Conservation (phyloP, 2,888 invertebrate genomes). For the Ditula angustiorana region DNA sequence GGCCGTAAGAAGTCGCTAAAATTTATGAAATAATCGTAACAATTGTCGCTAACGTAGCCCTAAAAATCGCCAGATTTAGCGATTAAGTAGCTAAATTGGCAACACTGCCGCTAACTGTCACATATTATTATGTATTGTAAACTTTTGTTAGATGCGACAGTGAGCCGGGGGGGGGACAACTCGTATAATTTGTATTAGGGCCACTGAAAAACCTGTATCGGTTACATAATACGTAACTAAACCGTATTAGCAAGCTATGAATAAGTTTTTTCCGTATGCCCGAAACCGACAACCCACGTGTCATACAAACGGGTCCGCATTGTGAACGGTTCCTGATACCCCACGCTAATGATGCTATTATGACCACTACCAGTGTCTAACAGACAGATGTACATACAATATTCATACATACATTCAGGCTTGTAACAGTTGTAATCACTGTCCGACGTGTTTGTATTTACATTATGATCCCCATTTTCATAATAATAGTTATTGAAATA, state of each 20-base stretch:
- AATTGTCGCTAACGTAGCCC: too few species aligned
- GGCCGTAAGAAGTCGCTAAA: too few species aligned
- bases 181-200: too few species aligned
- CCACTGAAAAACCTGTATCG: too few species aligned
- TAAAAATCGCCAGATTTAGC: too few species aligned
- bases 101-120: too few species aligned
- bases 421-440: neutral
- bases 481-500: conserved; percentile 20
- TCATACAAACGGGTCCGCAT: conserved; percentile 27
- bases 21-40: too few species aligned
- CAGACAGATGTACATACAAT: neutral
- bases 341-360: conserved; percentile 38
- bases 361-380: conserved; percentile 24
- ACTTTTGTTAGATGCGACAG: too few species aligned
- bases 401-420: neutral
- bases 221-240: too few species aligned
- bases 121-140: too few species aligned
- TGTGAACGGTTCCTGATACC: conserved; percentile 37
- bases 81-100: too few species aligned
- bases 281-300: conserved; percentile 27
- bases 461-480: conserved; percentile 3
- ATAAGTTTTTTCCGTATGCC: conserved; percentile 6
- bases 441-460: neutral
- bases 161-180: too few species aligned
- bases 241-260: neutral